Base-by-base conservation (phyloP, 1,140 invertebrate genomes). In the Antheraea pernyi region DNA sequence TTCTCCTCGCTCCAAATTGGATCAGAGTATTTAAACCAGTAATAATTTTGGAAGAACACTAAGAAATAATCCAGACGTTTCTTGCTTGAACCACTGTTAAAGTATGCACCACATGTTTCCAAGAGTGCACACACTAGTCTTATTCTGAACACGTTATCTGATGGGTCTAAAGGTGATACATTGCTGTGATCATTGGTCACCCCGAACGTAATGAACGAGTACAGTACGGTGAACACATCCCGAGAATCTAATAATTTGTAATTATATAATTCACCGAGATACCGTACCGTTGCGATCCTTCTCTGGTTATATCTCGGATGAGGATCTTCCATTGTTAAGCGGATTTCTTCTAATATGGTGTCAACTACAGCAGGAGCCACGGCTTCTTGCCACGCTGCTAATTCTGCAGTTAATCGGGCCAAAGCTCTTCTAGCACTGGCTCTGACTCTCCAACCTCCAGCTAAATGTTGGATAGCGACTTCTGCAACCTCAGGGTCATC, bases 181-280 rank as follows among this genome's bases (percentile, higher is more conserved):
- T 94, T 88, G 8, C 86, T 88, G 48, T 95, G 94, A 79, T 97
- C 95, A 79, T 95, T 94, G 11, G 95, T 95, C 0, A 99, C 96
- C 7, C 98, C 98, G 89, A 99, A 98, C 0, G 97, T 97, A 63
- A 99, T 99, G 60, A 99, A 95, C 2, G 97, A 97, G 89, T 99
- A 99, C 0, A 99, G 91, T 2, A 97, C 96, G 77, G 98, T 97
- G 79, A 99, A 98, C 37, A 99, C 97, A 80, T 99, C 97, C 5
- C 96, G 94, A 22, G 97, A 99, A 82, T 99, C 98, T 3, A 99
- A 95, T 88, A 99, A 95, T 75, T 97, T 95, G 87, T 99, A 99
- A 88, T 99, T 99, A 86, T 99, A 99, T 19, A 99, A 92, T 89
- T 99, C 98, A n/a, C 96, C 99, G 16, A 99, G 92, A 91, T 98